These are phyloP conservation scores for Caenorhabditis japonica DNA, from an alignment of 2,888 invertebrate genomes.

Conservation along the genomic window DNA sequence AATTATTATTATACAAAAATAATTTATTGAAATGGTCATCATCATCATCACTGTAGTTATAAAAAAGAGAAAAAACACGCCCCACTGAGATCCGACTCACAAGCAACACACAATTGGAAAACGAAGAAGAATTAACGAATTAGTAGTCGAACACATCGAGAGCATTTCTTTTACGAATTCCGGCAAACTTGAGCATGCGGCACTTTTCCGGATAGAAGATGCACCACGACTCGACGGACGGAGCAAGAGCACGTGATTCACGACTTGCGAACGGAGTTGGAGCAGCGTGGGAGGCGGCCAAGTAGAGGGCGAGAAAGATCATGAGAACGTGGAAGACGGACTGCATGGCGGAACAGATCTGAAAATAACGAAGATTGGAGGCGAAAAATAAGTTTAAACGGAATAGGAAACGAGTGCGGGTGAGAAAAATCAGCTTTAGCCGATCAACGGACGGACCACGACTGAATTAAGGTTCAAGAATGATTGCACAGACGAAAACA, in stretches of 20 bases:
- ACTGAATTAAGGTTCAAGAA: too few species aligned
- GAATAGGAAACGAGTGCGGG: neutral
- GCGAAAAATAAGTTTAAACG: neutral
- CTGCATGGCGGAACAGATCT: constrained; percentile 7
- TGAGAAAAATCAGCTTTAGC: too few species aligned
- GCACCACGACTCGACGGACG: constrained; percentile 60
- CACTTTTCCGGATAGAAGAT: constrained; percentile 60
- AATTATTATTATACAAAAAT: constrained; percentile 27
- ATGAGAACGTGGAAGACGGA: constrained; percentile 23
- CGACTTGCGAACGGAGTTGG: constrained; percentile 28
- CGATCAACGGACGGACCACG: too few species aligned
- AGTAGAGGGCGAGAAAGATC: constrained; percentile 13
- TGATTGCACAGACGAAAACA: too few species aligned
- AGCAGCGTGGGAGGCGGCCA: constrained; percentile 13
- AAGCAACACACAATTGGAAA: neutral
- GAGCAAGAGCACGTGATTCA: constrained; percentile 45
- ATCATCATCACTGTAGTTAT: constrained; percentile 7
- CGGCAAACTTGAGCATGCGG: constrained; percentile 43
- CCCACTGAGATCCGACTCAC: too few species aligned
- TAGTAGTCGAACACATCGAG: constrained; percentile 26
- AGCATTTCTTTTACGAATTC: constrained; percentile 18
- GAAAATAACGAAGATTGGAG: neutral
- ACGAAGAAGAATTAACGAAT: neutral
- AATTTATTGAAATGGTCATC: constrained; percentile 33
- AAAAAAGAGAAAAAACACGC: neutral